Evolutionary conservation across 1,140 invertebrate genomes (phyloP).

Genomic region (Homarus americanus): DNA sequence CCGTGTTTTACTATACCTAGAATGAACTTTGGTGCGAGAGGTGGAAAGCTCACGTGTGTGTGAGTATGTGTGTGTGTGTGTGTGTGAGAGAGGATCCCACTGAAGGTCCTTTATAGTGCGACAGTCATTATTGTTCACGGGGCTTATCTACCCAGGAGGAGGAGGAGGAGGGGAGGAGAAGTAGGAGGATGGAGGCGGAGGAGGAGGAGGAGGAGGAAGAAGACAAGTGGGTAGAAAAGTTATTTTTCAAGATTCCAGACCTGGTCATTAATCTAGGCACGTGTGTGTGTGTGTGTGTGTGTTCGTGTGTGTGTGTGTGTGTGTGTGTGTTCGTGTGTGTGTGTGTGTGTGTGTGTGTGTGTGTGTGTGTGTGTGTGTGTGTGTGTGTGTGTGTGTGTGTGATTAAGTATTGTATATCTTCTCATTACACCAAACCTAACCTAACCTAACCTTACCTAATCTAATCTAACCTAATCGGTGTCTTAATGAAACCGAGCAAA

Average conservation of each 20-base stretch:
- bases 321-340: neutral
- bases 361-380: neutral
- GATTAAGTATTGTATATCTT: neutral
- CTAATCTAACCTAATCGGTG: no score
- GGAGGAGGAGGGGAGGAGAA: neutral
- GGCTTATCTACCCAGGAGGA: no score
- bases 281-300: neutral
- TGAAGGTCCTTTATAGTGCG: no score
- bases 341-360: neutral
- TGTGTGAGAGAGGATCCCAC: no score
- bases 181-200: no score
- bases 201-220: neutral
- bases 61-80: no score
- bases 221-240: neutral
- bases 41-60: no score
- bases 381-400: neutral
- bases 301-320: neutral
- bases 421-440: no score
- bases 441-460: no score
- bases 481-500: no score
- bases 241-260: neutral
- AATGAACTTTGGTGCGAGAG: neutral
- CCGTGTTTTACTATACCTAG: neutral
- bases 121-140: no score
- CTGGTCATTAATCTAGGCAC: neutral